A percentile compares a stretch with the other conserved stretches of the same genome.
Evolutionary conservation across 1,140 invertebrate species (phyloP).

Genomic region (Drosophila lacteicornis): DNA sequence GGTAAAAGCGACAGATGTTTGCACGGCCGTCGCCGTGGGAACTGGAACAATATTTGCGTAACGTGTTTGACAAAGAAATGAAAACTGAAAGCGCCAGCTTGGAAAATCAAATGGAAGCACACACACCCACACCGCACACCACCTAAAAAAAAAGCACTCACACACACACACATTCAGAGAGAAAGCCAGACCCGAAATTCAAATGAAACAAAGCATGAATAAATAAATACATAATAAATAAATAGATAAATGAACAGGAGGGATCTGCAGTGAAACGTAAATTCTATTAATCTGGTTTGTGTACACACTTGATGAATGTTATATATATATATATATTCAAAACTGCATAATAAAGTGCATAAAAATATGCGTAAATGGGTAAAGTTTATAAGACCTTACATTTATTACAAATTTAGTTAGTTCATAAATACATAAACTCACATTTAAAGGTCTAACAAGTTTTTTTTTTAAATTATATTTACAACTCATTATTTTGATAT

Average conservation of each 20-base stretch:
- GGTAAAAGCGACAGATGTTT: conserved; percentile 71
- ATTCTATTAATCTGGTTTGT: conserved; percentile 1
- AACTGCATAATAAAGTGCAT: no score
- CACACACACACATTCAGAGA: neutral
- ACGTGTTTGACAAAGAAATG: conserved; percentile 84
- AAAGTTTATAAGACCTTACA: no score
- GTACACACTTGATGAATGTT: conserved; percentile 4
- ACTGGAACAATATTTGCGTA: conserved; percentile 82
- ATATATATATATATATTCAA: no score
- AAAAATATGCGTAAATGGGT: no score
- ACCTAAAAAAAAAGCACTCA: neutral
- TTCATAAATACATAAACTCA: no score
- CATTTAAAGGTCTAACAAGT: no score
- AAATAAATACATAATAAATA: conserved; percentile 46
- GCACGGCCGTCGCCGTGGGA: conserved; percentile 72
- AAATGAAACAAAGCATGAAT: conserved; percentile 49
- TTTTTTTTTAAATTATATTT: no score
- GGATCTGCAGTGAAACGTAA: neutral
- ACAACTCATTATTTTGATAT: no score
- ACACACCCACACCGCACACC: conserved; percentile 1
- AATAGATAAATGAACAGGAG: conserved; percentile 39
- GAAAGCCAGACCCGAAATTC: conserved; percentile 44
- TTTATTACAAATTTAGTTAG: no score
- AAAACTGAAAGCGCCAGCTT: conserved; percentile 83
- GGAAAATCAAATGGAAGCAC: conserved; percentile 79